phyloP scores from a whole-genome alignment of 1,140 invertebrate genomes.

The Meloidogyne exigua region DNA sequence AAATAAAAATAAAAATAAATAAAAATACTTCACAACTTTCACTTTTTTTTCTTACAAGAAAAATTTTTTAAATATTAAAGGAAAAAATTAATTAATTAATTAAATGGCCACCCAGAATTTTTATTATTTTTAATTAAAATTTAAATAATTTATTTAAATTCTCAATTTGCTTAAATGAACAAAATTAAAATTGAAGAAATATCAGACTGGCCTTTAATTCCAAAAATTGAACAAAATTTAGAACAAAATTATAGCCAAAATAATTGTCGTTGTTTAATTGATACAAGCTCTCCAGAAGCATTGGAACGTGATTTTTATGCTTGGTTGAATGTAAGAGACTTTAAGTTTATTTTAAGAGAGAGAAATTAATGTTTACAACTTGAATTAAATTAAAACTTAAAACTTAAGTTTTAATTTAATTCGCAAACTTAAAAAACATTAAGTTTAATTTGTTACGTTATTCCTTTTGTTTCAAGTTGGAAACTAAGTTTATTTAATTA shows the following conservation, averaged over 20 bases:
- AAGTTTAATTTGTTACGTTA: no score
- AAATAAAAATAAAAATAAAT: not conserved
- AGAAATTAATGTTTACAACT: not conserved
- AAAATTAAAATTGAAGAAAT: not conserved
- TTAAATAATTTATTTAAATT: not conserved
- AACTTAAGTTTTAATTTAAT: not conserved
- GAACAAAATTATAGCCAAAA: not conserved
- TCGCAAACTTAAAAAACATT: no score
- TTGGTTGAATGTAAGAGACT: constrained; percentile 59
- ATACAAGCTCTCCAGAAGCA: constrained; percentile 53
- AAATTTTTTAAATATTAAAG: constrained; percentile 7
- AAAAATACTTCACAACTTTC: not conserved
- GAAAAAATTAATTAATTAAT: no score
- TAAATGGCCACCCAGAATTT: not conserved
- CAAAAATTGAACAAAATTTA: not conserved
- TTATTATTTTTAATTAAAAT: not conserved
- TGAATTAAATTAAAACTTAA: not conserved
- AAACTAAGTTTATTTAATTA: no score
- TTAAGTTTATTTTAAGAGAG: constrained; percentile 25
- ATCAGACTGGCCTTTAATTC: not conserved
- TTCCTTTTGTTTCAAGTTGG: no score
- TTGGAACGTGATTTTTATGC: constrained; percentile 60
- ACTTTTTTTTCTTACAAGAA: not conserved
- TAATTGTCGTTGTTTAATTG: constrained; percentile 52
- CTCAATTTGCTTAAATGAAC: not conserved